Percentiles rank a stretch among this genome's conserved stretches.
Conservation (phyloP, 1,140 invertebrate genomes). For the Myzus persicae region DNA sequence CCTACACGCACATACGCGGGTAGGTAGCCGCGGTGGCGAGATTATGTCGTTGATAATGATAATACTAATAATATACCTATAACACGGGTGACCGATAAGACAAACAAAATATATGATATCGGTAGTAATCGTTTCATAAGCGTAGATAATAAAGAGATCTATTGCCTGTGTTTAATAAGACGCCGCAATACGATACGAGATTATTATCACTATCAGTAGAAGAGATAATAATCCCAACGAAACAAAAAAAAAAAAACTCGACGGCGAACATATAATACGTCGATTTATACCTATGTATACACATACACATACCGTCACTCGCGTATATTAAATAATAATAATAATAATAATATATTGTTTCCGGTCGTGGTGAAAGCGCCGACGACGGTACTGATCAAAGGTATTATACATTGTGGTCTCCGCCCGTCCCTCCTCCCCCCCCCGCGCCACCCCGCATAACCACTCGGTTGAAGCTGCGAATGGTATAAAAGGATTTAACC, state of each 20-base stretch:
- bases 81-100: neutral
- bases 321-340: neutral
- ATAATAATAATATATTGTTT: constrained; percentile 43
- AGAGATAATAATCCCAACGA: neutral
- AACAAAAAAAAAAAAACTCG: neutral
- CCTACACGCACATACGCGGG: no score
- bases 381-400: constrained; percentile 15
- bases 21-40: neutral
- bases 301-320: neutral
- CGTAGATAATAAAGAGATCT: no score
- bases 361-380: constrained; percentile 41
- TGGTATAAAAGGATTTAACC: neutral
- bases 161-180: no score
- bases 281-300: neutral
- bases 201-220: neutral
- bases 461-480: no score
- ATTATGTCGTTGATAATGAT: neutral
- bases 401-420: neutral
- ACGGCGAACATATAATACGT: neutral
- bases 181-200: neutral
- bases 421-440: no score
- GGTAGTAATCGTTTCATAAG: no score
- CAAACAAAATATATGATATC: neutral
- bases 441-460: neutral
- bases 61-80: neutral